These are phyloP conservation scores for Atlantisia rogersi DNA, from an alignment of 2,113 vertebrate species.

Conservation along the genomic window DNA sequence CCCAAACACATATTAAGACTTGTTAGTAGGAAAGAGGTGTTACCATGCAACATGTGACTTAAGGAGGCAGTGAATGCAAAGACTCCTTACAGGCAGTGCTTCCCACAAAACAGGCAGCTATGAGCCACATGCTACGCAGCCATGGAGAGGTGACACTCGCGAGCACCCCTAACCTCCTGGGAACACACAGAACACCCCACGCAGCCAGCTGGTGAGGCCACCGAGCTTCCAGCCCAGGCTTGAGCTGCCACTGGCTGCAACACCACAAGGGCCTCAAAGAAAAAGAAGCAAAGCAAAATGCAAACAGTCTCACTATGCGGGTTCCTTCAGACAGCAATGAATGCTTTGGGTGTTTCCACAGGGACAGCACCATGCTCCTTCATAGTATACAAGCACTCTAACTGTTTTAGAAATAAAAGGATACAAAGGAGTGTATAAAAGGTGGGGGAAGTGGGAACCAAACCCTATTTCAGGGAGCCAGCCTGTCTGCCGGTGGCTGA, in stretches of 20 bases:
- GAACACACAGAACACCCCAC: neutral
- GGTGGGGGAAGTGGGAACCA: neutral
- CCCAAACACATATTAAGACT: neutral
- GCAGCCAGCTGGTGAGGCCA: neutral
- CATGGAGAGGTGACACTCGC: neutral
- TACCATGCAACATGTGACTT: neutral
- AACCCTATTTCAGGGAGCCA: neutral
- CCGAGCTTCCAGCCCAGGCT: neutral
- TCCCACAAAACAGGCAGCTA: neutral
- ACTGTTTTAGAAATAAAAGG: neutral
- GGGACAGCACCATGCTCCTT: neutral
- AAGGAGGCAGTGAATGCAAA: neutral
- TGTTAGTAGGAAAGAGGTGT: slow-evolving; percentile 13
- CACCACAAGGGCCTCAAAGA: neutral
- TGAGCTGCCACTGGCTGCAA: neutral
- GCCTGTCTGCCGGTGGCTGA: neutral
- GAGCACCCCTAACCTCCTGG: neutral
- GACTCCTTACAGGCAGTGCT: neutral
- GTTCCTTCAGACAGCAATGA: neutral
- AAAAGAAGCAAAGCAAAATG: neutral
- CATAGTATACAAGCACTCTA: neutral
- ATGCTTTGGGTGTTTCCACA: neutral
- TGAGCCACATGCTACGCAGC: neutral
- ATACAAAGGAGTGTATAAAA: slow-evolving; percentile 13
- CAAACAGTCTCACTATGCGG: neutral